Evolutionary conservation across 2,797 vertebrate genomes (phyloP), one percentile per base, ranked within the genome.

Genomic region (Melanotaenia trifasciata): DNA sequence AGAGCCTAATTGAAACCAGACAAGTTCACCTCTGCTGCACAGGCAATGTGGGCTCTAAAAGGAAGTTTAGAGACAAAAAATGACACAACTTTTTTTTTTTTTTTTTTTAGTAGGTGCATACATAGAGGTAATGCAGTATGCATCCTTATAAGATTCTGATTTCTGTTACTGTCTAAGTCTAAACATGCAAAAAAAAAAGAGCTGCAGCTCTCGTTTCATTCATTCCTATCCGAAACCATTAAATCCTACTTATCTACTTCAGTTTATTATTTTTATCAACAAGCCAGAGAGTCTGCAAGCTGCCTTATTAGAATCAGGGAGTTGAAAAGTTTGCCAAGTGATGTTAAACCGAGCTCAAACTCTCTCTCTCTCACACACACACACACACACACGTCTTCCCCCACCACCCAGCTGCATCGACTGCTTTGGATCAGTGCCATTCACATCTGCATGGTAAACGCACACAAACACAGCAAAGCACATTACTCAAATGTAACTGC

Each of bases 1-100:
- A 67, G 77, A 84, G 76, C 84, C 75, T 92, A 93, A 93, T 89
- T 90, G 80, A 74, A 92, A 88, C 70, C 92, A 93, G 81, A 88
- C 70, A 51, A 11, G 54, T 72, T 87, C 22, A 61, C 67, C 76
- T 82, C 70, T 67, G 79, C 63, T 69, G 78, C 72, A 47, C 16
- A 73, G 68, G 50, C 54, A 60, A 75, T 14, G 20, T 32, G 20
- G 4, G 10, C 38, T 26, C 3, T 16, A 32, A 47, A 58, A 28
- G 20, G 62, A 43, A 32, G 35, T 69, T 65, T 20, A 5, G 32
- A 62, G 65, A 66, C n/a, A 47, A 57, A 74, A 78, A 76, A 43
- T 65, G n/a, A 71, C 10, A 66, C 22, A 4, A 6, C 14, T 16
- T 43, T 16, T 16, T n/a, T n/a, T n/a, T 35, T 35, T 35, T 8